Base-by-base conservation (phyloP, 2,888 invertebrate genomes). In the Timandra comae region DNA sequence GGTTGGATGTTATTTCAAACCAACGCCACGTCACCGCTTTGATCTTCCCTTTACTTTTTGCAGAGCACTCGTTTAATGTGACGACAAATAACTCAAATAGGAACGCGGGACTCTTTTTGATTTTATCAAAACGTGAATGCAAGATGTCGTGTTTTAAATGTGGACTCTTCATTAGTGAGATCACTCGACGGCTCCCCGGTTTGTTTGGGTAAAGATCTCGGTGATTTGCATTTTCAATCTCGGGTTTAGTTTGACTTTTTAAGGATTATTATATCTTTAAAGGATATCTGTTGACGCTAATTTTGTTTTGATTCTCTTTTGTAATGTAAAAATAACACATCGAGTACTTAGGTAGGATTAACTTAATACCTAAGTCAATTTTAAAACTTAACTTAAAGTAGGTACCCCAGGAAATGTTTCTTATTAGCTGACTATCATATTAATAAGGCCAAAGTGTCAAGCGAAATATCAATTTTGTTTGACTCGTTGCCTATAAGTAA, bases 1-100 rank as follows among this genome's bases (percentile, higher is more conserved):
- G 55, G 56, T 48, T 61, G 63, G 63, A 63, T 71, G 76, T 76
- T 80, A 80, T 81, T 82, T 71, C 75, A 77, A 77, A 62, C 61
- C 51, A 52, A 56, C 53, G 61, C 62, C 71, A 58, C 76, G 75
- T 78, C 79, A 80, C 59, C 62, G 52, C 69, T 85, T 85, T 85
- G 84, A 85, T 81, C 71, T 77, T 63, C 54, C 52, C 60, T 65
- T 65, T 59, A 71, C 80, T 79, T 84, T 84, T 82, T 80, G 81
- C 68, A 46, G 52, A 69, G 69, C 69, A 70, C 75, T 79, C 62
- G 74, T 75, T 78, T 82, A 77, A 81, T 80, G 80, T 65, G 81
- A 80, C 74, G 84, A 84, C 84, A 82, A 81, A 84, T 81, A 82
- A 79, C 74, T 80, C 76, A 76, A 77, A 70, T 72, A 68, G 71